These are phyloP conservation scores for Edolisoma coerulescens DNA, from an alignment of 2,113 vertebrate genomes.

Conservation along the genomic window DNA sequence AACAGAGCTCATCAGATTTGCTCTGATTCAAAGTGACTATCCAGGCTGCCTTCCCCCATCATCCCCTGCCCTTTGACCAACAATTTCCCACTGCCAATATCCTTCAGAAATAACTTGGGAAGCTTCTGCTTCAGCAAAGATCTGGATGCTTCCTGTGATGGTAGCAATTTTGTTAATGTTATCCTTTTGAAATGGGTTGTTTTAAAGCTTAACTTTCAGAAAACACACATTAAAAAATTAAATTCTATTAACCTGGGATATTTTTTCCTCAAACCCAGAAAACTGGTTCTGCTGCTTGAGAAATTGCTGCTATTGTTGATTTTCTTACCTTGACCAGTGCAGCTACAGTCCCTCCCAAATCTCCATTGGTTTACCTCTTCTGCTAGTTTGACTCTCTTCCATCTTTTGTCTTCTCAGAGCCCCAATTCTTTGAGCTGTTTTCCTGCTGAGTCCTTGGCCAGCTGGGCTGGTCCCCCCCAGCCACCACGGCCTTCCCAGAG, in stretches of 20 bases:
- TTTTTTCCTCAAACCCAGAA: background rate
- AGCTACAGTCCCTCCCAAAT: background rate
- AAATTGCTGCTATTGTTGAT: background rate
- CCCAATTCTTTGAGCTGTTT: background rate
- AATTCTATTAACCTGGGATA: background rate
- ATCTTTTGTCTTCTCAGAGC: background rate
- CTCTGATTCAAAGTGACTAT: background rate
- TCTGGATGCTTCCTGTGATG: background rate
- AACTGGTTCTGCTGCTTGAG: background rate
- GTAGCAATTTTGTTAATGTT: background rate
- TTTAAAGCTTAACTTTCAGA: background rate
- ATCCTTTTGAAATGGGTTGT: background rate
- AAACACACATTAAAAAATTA: background rate
- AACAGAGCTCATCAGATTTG: background rate
- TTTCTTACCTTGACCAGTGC: background rate
- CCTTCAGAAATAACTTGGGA: background rate
- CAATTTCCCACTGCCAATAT: background rate
- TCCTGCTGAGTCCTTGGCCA: background rate
- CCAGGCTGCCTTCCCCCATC: background rate
- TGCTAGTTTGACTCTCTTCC: background rate
- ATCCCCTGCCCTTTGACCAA: background rate
- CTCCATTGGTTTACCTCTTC: background rate
- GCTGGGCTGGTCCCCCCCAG: background rate
- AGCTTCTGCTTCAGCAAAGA: background rate
- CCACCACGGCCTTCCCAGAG: background rate